Conservation (phyloP, 2,888 invertebrate species). For the Biston betularia region DNA sequence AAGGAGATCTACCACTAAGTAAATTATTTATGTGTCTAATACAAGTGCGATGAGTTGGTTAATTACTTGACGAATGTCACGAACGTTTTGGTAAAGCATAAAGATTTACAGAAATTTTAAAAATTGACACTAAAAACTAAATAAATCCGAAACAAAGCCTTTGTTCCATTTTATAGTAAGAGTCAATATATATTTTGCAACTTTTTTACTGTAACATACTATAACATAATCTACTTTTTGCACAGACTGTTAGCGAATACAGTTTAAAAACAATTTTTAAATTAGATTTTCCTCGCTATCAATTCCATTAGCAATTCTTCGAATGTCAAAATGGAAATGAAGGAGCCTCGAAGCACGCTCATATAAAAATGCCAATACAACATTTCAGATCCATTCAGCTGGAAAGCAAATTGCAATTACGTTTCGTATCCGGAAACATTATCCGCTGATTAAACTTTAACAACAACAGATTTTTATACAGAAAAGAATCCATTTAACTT, state of each 20-base stretch:
- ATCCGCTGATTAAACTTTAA: slow-evolving; percentile 28
- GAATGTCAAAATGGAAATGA: slow-evolving; percentile 27
- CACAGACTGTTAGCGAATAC: neutral
- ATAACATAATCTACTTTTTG: neutral
- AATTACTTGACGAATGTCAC: too few relatives aligned
- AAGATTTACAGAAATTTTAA: too few relatives aligned
- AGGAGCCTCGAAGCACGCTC: slow-evolving; percentile 23
- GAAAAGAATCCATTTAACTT: slow-evolving; percentile 7
- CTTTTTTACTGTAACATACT: neutral
- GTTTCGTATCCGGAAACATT: slow-evolving; percentile 24
- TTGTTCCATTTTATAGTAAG: neutral
- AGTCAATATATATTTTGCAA: neutral
- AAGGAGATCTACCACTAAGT: too few relatives aligned
- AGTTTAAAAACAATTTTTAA: neutral
- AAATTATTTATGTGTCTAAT: too few relatives aligned
- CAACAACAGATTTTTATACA: slow-evolving; percentile 14
- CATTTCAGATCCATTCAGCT: slow-evolving; percentile 24
- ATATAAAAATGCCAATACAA: slow-evolving; percentile 33
- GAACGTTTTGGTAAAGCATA: too few relatives aligned
- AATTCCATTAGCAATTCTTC: slow-evolving; percentile 15
- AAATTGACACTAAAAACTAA: neutral
- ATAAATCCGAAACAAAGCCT: neutral
- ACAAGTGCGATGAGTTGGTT: too few relatives aligned
- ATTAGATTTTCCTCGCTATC: neutral
- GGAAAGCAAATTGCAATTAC: slow-evolving; percentile 35